Percentiles rank a stretch among this genome's conserved stretches.
These are phyloP conservation scores for Rhabdomys pumilio DNA, from an alignment of 2,797 vertebrate species.

Conservation along the genomic window DNA sequence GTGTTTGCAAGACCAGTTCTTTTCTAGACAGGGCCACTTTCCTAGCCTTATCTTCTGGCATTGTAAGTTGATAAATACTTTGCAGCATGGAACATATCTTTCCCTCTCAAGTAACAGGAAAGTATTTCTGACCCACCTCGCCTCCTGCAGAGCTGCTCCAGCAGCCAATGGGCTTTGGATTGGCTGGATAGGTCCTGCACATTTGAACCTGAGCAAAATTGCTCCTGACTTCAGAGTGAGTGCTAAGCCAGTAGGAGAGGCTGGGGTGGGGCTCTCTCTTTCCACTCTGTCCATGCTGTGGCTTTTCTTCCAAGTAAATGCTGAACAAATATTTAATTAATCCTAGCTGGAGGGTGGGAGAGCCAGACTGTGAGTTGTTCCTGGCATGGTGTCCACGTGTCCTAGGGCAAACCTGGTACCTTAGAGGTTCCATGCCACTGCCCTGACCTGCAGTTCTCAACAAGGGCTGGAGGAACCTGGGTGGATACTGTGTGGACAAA, in stretches of 20 bases:
- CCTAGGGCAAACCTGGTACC: neutral
- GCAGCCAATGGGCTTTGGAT: neutral
- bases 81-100: neutral
- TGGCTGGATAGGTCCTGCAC: neutral
- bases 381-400: neutral
- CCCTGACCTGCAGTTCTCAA: rapidly evolving
- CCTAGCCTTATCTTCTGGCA: constrained; percentile 12
- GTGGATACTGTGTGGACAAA: neutral
- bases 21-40: neutral
- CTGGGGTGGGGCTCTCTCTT: neutral
- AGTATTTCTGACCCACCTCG: neutral
- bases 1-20: neutral
- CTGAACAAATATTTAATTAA: constrained; percentile 14
- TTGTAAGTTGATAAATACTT: neutral
- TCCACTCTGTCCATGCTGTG: neutral
- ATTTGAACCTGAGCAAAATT: neutral
- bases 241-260: neutral
- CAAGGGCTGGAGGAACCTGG: neutral
- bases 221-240: neutral
- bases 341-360: neutral
- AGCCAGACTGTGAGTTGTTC: neutral
- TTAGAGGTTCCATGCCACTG: neutral
- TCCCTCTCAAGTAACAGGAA: neutral
- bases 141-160: neutral
- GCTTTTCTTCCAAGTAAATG: constrained; percentile 12